Conservation (phyloP, 2,888 invertebrate genomes). For the Baccha elongata region DNA sequence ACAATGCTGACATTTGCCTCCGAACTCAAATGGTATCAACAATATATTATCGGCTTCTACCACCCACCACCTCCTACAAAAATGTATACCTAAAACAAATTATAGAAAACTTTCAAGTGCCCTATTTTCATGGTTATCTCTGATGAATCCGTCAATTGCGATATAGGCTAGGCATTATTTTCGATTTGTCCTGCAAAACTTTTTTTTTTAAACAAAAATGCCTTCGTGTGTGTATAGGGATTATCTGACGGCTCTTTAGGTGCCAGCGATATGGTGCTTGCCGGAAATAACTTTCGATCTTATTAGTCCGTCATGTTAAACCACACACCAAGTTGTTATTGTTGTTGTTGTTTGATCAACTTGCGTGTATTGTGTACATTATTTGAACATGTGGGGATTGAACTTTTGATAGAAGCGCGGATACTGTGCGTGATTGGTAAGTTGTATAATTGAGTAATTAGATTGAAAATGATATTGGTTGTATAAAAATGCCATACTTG, state of each 20-base stretch:
- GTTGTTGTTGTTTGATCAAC: constrained; percentile 20
- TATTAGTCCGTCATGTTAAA: constrained; percentile 59
- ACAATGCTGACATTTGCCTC: constrained; percentile 71
- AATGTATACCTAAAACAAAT: constrained; percentile 24
- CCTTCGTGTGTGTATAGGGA: constrained; percentile 36
- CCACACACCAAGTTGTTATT: constrained; percentile 3
- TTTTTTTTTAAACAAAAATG: constrained; percentile 23
- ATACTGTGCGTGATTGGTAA: constrained; percentile 60
- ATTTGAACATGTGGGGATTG: constrained; percentile 29
- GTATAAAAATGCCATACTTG: too few species aligned
- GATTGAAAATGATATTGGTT: constrained; percentile 18
- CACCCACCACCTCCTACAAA: constrained; percentile 21
- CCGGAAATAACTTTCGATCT: constrained; percentile 68
- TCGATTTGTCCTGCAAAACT: constrained; percentile 20
- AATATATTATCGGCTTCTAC: not conserved
- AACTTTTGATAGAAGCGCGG: constrained; percentile 32
- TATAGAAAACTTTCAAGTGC: constrained; percentile 70
- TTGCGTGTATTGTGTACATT: constrained; percentile 14
- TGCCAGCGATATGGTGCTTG: constrained; percentile 26
- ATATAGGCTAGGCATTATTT: not conserved
- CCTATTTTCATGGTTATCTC: constrained; percentile 32
- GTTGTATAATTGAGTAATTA: constrained; percentile 62
- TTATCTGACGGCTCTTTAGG: constrained; percentile 34
- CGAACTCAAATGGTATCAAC: constrained; percentile 34
- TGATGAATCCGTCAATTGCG: constrained; percentile 2